Evolutionary conservation across 2,888 invertebrate genomes (phyloP), one percentile per base, ranked within the genome.

Genomic region (Flexamia atlantica): DNA sequence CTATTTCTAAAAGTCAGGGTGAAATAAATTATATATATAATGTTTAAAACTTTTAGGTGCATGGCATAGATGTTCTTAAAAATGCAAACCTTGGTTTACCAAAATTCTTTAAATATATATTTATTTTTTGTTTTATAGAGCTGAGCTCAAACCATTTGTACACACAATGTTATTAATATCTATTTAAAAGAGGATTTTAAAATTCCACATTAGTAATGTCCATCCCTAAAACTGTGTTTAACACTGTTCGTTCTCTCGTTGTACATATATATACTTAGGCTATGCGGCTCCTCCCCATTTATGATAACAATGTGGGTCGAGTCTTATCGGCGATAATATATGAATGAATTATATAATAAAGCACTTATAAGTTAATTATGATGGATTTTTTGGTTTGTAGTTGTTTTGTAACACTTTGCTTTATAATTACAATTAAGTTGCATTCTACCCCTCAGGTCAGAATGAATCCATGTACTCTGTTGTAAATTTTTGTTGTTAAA

Each of bases 191-290:
- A 53, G 7, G 53, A 23, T 2, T 53, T 53, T 23, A 23, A 23
- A 7, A 17, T 64, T 64, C 30, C 30, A 28, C 30, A 17, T 9
- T 64, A 57, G 57, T 64, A 20, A 36, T 32, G 79, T 79, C 79
- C 79, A 79, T 79, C 79, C 79, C 79, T 79, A 57, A 79, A 79
- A 57, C 14, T 72, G 72, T 36, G 23, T 64, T 72, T 7, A 72
- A 76, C 74, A 53, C 50, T 79, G 36, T 76, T 28, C 50, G 79
- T 79, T 79, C 57, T 79, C 30, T 79, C 79, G 79, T 32, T 79
- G 79, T 79, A 79, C 20, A 70, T 76, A 76, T 76, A 79, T 79
- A 79, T 79, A 20, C 57, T 79, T 79, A 79, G 79, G 79, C 32
- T 79, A 79, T 57, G 79, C 20, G 50, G n/a, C 79, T 57, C 57